phyloP scores from a whole-genome alignment of 2,888 invertebrate species.

The Strigamia crassipes region DNA sequence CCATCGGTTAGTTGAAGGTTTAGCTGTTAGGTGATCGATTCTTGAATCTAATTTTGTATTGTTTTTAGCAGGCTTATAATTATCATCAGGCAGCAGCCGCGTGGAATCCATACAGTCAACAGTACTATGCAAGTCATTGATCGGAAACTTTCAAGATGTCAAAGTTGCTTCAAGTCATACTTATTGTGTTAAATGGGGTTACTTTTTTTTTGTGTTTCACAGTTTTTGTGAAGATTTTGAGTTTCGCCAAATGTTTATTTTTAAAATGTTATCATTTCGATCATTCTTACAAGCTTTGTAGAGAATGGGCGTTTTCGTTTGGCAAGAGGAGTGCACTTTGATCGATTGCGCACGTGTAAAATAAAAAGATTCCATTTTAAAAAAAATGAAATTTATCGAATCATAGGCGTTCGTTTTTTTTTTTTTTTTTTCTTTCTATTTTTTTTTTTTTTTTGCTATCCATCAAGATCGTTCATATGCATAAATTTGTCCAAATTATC shows the following conservation, averaged over 20 bases:
- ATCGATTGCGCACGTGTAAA: background rate
- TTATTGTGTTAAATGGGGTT: background rate
- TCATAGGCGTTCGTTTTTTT: background rate
- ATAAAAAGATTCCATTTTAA: slow-evolving; percentile 13
- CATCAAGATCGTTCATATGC: slow-evolving; percentile 3
- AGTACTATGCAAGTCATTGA: slow-evolving; percentile 47
- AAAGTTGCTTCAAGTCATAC: background rate
- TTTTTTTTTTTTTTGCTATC: background rate
- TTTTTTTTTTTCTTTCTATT: background rate
- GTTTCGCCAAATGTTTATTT: background rate
- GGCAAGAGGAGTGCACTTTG: background rate
- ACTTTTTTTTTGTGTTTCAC: background rate
- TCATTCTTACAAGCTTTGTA: background rate
- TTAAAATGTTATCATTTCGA: background rate
- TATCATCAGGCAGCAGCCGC: slow-evolving; percentile 45
- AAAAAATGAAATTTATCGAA: background rate
- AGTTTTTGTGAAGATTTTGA: background rate
- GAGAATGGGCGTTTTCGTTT: background rate
- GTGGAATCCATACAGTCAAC: slow-evolving; percentile 49
- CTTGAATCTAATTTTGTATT: background rate
- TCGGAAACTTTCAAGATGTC: too few relatives aligned
- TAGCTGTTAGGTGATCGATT: background rate
- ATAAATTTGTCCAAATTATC: background rate
- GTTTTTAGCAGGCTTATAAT: slow-evolving; percentile 46
- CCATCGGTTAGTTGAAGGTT: background rate